Evolutionary conservation across 2,797 vertebrate species (phyloP).

Genomic region (Pachyuromys duprasi): DNA sequence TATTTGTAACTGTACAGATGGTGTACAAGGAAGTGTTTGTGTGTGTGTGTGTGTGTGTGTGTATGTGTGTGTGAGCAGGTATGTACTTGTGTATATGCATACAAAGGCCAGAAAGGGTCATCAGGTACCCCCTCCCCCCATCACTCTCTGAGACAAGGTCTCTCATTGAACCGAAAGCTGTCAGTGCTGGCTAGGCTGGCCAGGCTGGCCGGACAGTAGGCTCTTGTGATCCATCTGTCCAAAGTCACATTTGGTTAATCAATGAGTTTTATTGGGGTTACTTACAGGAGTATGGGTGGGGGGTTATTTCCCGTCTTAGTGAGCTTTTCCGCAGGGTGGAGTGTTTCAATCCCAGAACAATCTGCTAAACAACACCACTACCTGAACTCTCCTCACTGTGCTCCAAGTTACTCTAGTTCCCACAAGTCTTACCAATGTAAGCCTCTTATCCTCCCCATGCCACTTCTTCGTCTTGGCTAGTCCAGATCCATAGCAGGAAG

Average conservation of each 20-base stretch:
- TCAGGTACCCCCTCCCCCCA: background rate
- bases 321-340: background rate
- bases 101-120: background rate
- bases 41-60: background rate
- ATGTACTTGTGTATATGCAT: background rate
- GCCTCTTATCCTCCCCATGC: background rate
- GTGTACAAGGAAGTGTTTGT: background rate
- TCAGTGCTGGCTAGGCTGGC: background rate
- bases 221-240: background rate
- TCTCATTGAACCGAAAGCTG: background rate
- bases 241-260: background rate
- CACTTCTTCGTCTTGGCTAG: background rate
- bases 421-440: background rate
- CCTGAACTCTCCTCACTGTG: background rate
- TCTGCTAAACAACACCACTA: background rate
- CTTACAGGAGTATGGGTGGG: background rate
- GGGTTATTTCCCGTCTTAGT: background rate
- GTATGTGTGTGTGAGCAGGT: background rate
- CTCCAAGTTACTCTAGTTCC: background rate
- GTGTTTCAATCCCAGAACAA: background rate
- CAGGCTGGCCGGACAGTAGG: background rate
- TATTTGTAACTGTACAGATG: background rate
- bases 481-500: background rate
- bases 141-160: background rate
- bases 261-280: background rate